Conservation (phyloP, 1,140 invertebrate genomes). For the Papilio helenus region DNA sequence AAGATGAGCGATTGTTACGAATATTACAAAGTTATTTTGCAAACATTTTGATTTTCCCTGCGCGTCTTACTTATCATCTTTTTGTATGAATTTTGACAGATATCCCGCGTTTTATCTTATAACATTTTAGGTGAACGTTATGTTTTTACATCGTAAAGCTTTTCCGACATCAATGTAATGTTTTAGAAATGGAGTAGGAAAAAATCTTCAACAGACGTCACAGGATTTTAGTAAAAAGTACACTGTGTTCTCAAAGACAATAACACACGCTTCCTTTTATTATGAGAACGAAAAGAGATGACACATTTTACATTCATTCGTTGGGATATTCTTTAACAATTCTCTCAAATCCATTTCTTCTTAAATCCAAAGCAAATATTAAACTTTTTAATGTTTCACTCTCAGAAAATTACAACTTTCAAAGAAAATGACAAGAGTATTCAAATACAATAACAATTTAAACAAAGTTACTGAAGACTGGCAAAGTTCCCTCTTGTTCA, state of each 20-base stretch:
- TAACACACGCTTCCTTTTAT: neutral
- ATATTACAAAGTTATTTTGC: conserved; percentile 5
- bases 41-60: neutral
- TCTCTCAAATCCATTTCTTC: neutral
- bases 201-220: neutral
- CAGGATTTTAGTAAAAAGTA: neutral
- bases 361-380: neutral
- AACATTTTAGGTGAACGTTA: neutral
- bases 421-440: conserved; percentile 15
- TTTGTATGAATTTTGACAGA: too few species aligned
- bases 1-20: conserved; percentile 6
- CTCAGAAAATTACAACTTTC: neutral
- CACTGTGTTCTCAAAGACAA: neutral
- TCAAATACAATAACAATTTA: conserved; percentile 21
- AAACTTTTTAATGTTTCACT: neutral
- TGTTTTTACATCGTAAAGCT: neutral
- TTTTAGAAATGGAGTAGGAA: neutral
- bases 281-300: neutral
- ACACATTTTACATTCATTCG: neutral
- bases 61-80: neutral
- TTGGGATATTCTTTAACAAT: neutral
- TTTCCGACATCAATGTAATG: neutral
- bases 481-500: conserved; percentile 5
- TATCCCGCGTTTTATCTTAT: neutral
- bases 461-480: conserved; percentile 1